Conservation (phyloP, 1,140 invertebrate species). For the Onthophagus taurus region DNA sequence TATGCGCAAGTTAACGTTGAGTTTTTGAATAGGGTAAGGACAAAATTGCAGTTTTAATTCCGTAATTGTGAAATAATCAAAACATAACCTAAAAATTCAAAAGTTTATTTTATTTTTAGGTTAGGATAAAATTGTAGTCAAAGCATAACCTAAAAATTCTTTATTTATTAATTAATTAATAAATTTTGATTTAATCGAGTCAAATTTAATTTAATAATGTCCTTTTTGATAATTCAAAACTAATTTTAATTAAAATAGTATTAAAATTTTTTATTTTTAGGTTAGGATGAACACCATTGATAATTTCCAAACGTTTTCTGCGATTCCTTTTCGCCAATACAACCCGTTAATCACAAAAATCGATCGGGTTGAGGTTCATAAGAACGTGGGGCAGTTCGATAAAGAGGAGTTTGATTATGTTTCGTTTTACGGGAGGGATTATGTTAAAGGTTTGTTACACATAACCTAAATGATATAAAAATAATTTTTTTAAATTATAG, state of each 20-base stretch:
- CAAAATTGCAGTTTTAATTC: conserved; percentile 3
- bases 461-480: conserved; percentile 9
- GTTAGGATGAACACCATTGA: conserved; percentile 78
- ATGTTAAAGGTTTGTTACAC: conserved; percentile 49
- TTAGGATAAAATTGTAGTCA: conserved; percentile 86
- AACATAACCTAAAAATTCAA: neutral
- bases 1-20: conserved; percentile 63
- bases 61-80: neutral
- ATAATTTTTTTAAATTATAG: conserved; percentile 36
- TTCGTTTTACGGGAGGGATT: conserved; percentile 77
- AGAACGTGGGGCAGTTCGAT: conserved; percentile 75
- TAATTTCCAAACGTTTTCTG: conserved; percentile 69
- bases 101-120: conserved; percentile 41
- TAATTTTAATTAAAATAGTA: no score
- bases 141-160: no score
- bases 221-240: no score
- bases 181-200: no score
- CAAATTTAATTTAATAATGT: no score
- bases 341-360: conserved; percentile 53
- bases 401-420: conserved; percentile 58
- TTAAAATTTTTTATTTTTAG: conserved; percentile 38
- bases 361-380: conserved; percentile 59
- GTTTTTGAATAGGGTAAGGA: conserved; percentile 69
- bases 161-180: no score
- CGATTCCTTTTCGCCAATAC: conserved; percentile 72